Evolutionary conservation across 2,888 invertebrate genomes (phyloP), one percentile per base, ranked within the genome.

Genomic region (Entomobrya multifasciata): DNA sequence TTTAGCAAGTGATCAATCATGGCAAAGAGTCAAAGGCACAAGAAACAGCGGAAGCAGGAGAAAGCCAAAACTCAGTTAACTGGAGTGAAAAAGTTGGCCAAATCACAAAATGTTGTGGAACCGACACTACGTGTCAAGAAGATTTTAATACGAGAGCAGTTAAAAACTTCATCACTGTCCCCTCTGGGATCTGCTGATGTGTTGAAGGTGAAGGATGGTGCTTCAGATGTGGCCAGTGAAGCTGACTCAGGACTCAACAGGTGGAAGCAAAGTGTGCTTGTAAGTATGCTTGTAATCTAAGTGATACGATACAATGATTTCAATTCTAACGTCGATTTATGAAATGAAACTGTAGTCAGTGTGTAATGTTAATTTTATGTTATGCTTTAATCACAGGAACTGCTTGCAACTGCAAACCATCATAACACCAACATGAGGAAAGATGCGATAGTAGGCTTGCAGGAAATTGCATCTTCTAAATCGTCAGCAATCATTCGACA

Each of bases 21-120:
- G 94, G 94, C 93, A 0, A 94, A 94, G 91, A 94, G 93, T 91
- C 93, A 93, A 77, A 93, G 94, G 27, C 95, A 96, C 92, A 95
- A 96, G 92, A 97, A 96, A 92, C 94, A 95, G 91, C 93, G 96
- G 3, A 96, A 96, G 91, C 94, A 95, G 0, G 98, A 98, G 92
- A 98, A 97, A 92, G 95, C 96, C 0, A 98, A 98, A 94, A 95
- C 96, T 0, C 97, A 98, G 92, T 92, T 98, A 44, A 98, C 97
- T 93, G 94, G 95, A 22, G 95, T 96, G 92, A 94, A 95, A 92
- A 92, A 92, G 27, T 91, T 91, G 49, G 96, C 96, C 0, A 98
- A 97, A 93, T 97, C 97, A 8, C 95, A 95, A 77, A 98, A 98
- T 94, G 95, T 97, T 4, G 98, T 98, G 0, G 95, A 97, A 92